These are phyloP conservation scores for Atethmia centrago DNA, from an alignment of 2,888 invertebrate species.

Conservation along the genomic window DNA sequence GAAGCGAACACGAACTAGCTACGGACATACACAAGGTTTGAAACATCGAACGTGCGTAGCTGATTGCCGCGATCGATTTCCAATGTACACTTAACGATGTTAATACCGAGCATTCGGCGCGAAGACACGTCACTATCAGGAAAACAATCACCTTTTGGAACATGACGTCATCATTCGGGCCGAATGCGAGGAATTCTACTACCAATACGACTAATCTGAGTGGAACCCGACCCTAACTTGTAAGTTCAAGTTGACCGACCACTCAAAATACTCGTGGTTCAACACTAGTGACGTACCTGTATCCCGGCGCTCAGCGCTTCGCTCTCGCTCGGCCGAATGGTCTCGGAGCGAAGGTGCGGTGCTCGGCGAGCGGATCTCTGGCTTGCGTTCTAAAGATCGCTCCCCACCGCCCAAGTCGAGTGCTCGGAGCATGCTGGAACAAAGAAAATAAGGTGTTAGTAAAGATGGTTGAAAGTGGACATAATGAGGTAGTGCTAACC, in stretches of 20 bases:
- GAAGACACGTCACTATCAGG: constrained; percentile 22
- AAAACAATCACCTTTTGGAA: not conserved
- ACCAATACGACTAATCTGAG: constrained; percentile 44
- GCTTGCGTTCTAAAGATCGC: constrained; percentile 80
- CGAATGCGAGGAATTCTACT: constrained; percentile 39
- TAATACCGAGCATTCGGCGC: constrained; percentile 47
- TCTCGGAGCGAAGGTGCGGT: constrained; percentile 78
- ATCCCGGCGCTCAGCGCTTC: constrained; percentile 84
- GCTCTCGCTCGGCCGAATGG: constrained; percentile 82
- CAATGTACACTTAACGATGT: constrained; percentile 67
- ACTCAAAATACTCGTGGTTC: constrained; percentile 43
- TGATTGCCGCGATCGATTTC: constrained; percentile 79
- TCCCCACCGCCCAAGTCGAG: constrained; percentile 91
- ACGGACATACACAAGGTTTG: constrained; percentile 79
- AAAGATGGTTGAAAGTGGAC: not conserved
- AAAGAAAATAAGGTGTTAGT: constrained; percentile 60
- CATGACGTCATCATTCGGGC: constrained; percentile 44
- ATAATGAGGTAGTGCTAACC: not conserved
- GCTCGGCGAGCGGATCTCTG: constrained; percentile 88
- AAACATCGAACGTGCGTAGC: constrained; percentile 68
- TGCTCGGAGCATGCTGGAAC: constrained; percentile 94
- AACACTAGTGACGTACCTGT: constrained; percentile 79
- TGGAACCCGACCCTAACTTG: constrained; percentile 14
- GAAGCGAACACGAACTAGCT: constrained; percentile 87
- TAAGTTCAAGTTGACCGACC: constrained; percentile 9